Percentiles rank a stretch among this genome's conserved stretches.
These are phyloP conservation scores for Amitus sp. DNA, from an alignment of 2,888 invertebrate species.

Conservation along the genomic window DNA sequence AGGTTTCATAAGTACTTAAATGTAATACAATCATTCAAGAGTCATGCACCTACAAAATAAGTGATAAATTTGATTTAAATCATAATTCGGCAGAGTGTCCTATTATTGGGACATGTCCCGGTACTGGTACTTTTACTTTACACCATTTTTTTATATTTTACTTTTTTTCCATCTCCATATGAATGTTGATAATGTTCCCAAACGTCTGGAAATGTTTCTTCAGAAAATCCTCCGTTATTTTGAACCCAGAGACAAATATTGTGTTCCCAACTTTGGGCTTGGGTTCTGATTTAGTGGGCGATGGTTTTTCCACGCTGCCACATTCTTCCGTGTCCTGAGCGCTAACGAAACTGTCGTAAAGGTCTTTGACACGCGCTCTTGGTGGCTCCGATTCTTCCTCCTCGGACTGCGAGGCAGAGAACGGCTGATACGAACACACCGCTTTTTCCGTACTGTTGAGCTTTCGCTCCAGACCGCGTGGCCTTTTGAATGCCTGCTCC, in stretches of 20 bases:
- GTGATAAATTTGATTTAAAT: no score
- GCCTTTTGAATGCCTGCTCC: constrained; percentile 92
- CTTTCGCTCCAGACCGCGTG: constrained; percentile 82
- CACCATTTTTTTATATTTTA: constrained; percentile 59
- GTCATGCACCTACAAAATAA: no score
- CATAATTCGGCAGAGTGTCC: no score
- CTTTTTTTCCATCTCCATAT: constrained; percentile 87
- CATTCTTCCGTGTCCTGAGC: constrained; percentile 74
- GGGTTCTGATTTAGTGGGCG: constrained; percentile 67
- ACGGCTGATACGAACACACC: constrained; percentile 90
- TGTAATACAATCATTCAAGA: no score
- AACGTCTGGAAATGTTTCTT: constrained; percentile 79
- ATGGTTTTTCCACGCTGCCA: constrained; percentile 58
- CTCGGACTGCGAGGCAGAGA: constrained; percentile 85
- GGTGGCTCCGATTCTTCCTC: constrained; percentile 71
- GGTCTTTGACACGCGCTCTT: constrained; percentile 71
- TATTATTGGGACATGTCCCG: no score
- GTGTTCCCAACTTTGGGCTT: constrained; percentile 83
- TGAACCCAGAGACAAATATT: constrained; percentile 82
- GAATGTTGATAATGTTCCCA: constrained; percentile 82
- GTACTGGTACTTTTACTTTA: no score
- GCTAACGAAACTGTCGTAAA: constrained; percentile 83
- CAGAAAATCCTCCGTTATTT: constrained; percentile 82
- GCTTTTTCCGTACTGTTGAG: constrained; percentile 78
- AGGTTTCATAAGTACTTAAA: no score